phyloP scores from a whole-genome alignment of 2,797 vertebrate genomes.

The Microctenopoma steveboyesi region DNA sequence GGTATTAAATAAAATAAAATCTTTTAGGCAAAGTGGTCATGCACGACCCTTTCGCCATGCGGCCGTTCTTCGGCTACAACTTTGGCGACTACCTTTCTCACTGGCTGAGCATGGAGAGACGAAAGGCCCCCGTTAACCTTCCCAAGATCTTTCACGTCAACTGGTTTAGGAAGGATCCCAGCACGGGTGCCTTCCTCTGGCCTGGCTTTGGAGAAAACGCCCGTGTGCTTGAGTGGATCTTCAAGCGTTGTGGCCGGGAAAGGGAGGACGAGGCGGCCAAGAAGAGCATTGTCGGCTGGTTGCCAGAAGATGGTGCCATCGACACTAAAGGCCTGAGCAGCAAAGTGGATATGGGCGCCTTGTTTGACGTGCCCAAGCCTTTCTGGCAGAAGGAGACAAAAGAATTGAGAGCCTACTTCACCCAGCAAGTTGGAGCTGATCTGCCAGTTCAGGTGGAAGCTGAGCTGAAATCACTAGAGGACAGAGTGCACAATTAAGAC shows the following conservation, averaged over 20 bases:
- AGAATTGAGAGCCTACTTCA: slow-evolving; percentile 87
- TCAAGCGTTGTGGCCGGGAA: slow-evolving; percentile 85
- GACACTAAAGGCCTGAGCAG: slow-evolving; percentile 81
- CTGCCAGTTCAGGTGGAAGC: slow-evolving; percentile 85
- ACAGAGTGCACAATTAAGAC: slow-evolving; percentile 80
- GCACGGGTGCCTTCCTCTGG: slow-evolving; percentile 88
- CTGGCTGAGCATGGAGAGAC: slow-evolving; percentile 90
- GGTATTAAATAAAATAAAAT: not conserved
- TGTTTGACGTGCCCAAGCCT: slow-evolving; percentile 86
- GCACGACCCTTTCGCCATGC: slow-evolving; percentile 96
- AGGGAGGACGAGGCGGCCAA: slow-evolving; percentile 82
- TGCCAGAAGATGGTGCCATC: slow-evolving; percentile 87
- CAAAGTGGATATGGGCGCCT: slow-evolving; percentile 81
- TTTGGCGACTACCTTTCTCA: slow-evolving; percentile 92
- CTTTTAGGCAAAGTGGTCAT: slow-evolving; percentile 88
- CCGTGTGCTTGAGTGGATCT: slow-evolving; percentile 94
- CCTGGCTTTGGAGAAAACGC: slow-evolving; percentile 94
- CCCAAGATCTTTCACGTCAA: slow-evolving; percentile 96
- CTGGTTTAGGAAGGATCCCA: slow-evolving; percentile 90
- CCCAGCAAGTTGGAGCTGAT: slow-evolving; percentile 88
- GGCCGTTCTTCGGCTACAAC: slow-evolving; percentile 95
- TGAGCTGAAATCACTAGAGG: slow-evolving; percentile 87
- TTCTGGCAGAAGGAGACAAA: slow-evolving; percentile 91
- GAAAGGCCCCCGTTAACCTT: slow-evolving; percentile 80
- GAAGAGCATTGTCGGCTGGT: slow-evolving; percentile 84